These are phyloP conservation scores for Uropetala carovei DNA, from an alignment of 2,888 invertebrate species.

Conservation along the genomic window DNA sequence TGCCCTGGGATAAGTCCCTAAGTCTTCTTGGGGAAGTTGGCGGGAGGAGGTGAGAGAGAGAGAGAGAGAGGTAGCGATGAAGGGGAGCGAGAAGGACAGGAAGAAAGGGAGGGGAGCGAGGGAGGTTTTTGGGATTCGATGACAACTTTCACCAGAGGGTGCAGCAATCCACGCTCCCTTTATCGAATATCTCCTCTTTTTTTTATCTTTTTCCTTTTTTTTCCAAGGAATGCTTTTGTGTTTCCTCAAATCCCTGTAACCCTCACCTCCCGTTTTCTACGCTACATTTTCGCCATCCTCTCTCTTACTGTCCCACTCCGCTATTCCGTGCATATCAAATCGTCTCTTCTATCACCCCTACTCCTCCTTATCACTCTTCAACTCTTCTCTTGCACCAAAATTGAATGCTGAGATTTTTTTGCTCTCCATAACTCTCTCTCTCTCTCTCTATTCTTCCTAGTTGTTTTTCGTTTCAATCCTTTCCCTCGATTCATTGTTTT, in stretches of 20 bases:
- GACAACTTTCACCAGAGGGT: conserved; percentile 15
- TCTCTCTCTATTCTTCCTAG: background rate
- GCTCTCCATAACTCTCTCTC: background rate
- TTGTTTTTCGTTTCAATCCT: conserved; percentile 1
- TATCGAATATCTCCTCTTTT: conserved; percentile 2
- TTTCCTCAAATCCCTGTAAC: background rate
- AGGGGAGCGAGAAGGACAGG: background rate
- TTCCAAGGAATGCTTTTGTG: background rate
- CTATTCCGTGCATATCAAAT: too few species aligned
- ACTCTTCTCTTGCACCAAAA: background rate
- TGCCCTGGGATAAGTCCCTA: too few species aligned
- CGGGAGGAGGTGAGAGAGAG: background rate
- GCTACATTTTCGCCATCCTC: background rate
- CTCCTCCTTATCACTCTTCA: too few species aligned
- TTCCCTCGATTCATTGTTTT: conserved; percentile 25
- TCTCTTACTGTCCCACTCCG: too few species aligned
- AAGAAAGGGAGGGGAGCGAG: background rate
- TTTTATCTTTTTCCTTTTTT: background rate
- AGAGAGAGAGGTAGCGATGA: background rate
- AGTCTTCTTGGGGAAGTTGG: background rate
- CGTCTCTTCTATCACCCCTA: too few species aligned
- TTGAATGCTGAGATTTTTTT: background rate
- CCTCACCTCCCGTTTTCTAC: background rate
- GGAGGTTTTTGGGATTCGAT: background rate
- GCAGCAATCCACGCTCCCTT: background rate